A percentile compares a stretch with the other conserved stretches of the same genome.
phyloP scores from a whole-genome alignment of 37 sponge, comb jelly and placozoan species.

The Petrosia ficiformis region DNA sequence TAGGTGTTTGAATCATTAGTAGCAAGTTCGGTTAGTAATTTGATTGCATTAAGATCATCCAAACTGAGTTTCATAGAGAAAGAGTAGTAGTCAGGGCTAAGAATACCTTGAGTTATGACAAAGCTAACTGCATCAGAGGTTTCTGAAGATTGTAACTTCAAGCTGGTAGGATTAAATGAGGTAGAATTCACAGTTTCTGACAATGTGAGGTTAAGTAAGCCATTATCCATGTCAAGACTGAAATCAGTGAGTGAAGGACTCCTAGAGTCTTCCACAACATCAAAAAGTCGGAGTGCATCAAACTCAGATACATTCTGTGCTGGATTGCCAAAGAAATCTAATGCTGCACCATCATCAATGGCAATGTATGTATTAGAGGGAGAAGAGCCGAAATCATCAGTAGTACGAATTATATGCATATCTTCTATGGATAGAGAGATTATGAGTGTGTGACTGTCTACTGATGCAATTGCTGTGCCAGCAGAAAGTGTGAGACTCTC shows the following conservation, averaged over 20 bases:
- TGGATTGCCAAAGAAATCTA: constrained; percentile 68
- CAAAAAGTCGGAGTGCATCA: constrained; percentile 27
- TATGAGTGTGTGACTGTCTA: constrained; percentile 45
- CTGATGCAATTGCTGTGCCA: constrained; percentile 15
- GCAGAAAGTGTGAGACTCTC: constrained; percentile 36
- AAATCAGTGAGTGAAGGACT: constrained; percentile 50
- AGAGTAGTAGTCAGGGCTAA: constrained; percentile 19
- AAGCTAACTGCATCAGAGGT: constrained; percentile 28
- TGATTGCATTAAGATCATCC: constrained; percentile 68
- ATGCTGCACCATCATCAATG: constrained; percentile 32
- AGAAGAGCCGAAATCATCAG: constrained; percentile 46
- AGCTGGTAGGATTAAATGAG: constrained; percentile 45
- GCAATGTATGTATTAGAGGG: constrained; percentile 61
- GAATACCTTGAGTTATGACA: constrained; percentile 35
- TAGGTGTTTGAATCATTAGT: constrained; percentile 46
- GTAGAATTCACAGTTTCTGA: constrained; percentile 74
- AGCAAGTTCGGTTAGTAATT: constrained; percentile 36
- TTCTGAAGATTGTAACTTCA: constrained; percentile 37
- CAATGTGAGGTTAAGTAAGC: constrained; percentile 75
- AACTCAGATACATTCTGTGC: constrained; percentile 14
- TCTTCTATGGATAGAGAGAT: constrained; percentile 49
- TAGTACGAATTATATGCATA: constrained; percentile 26
- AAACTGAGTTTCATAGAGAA: constrained; percentile 46
- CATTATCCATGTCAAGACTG: constrained; percentile 65
- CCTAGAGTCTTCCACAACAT: constrained; percentile 44